Conservation (phyloP, 2,888 invertebrate species). For the Oligia fasciuncula region DNA sequence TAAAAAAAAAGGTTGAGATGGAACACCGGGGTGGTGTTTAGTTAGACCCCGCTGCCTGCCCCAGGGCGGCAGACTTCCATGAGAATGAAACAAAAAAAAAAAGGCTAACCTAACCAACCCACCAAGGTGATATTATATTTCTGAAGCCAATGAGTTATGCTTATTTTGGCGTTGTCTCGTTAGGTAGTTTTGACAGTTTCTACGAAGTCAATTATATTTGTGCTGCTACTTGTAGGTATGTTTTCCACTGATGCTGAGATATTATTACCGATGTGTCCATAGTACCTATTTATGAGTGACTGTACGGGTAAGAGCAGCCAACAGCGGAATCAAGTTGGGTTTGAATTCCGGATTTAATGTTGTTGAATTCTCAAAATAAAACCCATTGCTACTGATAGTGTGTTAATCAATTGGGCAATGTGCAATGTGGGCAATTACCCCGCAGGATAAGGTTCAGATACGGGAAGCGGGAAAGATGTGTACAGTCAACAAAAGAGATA, state of each 20-base stretch:
- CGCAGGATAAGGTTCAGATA: too few species aligned
- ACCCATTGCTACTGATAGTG: too few species aligned
- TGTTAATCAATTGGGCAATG: too few species aligned
- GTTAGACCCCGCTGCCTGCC: too few species aligned
- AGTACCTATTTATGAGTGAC: not conserved
- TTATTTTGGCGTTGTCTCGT: not conserved
- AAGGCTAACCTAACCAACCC: too few species aligned
- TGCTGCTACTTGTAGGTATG: not conserved
- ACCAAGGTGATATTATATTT: not conserved
- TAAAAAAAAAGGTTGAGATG: too few species aligned
- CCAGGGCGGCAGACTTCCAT: too few species aligned
- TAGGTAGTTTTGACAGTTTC: not conserved
- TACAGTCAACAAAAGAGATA: not conserved
- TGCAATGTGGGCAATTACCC: too few species aligned
- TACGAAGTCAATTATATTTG: not conserved
- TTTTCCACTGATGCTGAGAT: not conserved
- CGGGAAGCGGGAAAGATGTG: not conserved
- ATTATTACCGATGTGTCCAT: not conserved
- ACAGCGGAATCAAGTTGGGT: not conserved
- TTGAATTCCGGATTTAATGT: not conserved
- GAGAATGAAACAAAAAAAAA: too few species aligned
- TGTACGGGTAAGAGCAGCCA: not conserved
- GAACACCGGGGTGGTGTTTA: too few species aligned
- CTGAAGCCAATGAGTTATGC: not conserved
- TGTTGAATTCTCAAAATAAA: too few species aligned